Evolutionary conservation across 2,888 invertebrate genomes (phyloP), one percentile per base, ranked within the genome.

Genomic region (Pharmacophagus antenor): DNA sequence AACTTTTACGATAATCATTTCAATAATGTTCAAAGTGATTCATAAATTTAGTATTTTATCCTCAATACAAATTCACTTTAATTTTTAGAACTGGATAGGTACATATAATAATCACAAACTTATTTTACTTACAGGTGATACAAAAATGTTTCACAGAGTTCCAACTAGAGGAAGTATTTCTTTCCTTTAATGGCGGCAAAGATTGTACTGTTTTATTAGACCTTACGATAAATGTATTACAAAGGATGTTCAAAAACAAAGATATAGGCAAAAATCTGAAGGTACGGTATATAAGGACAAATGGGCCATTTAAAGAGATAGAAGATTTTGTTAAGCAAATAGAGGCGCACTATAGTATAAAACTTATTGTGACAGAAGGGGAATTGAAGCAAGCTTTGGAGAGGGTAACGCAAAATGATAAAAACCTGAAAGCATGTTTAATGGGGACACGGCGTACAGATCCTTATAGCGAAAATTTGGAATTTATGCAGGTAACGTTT

Each of bases 131-230:
- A 4, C 80, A 95, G 94, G 81, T 93, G 62, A 88, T 95, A 56
- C 85, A 90, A 73, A 79, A 93, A 74, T 93, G 94, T 63, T 92
- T 94, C 68, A 79, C 87, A 49, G 76, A 88, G 53, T 97, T 93
- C 79, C 90, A 93, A n/a, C 78, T 94, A 20, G 92, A 95, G 57
- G 95, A 97, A 81, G 89, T 98, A 17, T 97, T 97, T 73, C 79
- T 99, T 27, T 96, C 98, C 23, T 99, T 99, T 84, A 99, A 99
- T 79, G 99, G 99, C 3, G 99, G 99, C 1, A 99, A 99, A 89
- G 99, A 99, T 87, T 99, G 99, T 79, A 99, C 99, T 0, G 97
- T 95, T 0, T 91, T 99, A 15, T 88, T 99, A 65, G 88, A 91
- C 65, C 69, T 90, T 25, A 80, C 82, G 10, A 65, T 87, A 67